Evolutionary conservation across 2,113 vertebrate genomes (phyloP).

Genomic region (Dicaeum eximium): DNA sequence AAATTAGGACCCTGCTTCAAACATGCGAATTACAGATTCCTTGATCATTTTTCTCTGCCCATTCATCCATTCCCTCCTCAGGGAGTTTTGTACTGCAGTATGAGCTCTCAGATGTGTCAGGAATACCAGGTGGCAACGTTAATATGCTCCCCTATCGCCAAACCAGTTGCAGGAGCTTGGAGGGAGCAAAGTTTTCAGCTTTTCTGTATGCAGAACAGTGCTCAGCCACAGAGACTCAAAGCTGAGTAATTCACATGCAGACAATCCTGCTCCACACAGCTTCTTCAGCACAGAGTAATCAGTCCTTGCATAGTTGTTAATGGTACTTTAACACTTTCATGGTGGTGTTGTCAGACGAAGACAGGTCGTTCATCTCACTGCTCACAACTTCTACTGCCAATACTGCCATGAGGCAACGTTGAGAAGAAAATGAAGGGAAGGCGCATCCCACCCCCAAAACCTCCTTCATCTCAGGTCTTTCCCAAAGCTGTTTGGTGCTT

Average conservation of each 20-base stretch:
- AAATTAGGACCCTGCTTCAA: neutral
- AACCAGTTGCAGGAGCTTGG: neutral
- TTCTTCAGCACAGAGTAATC: neutral
- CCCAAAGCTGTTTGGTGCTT: neutral
- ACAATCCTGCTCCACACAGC: neutral
- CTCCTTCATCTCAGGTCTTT: neutral
- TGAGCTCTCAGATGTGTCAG: neutral
- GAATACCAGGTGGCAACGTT: neutral
- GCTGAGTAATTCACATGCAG: neutral
- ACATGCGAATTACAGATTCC: neutral
- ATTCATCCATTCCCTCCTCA: neutral
- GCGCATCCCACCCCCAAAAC: neutral
- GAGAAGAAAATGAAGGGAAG: neutral
- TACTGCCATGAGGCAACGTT: accelerated
- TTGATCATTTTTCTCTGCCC: neutral
- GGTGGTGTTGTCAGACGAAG: neutral
- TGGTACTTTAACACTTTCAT: neutral
- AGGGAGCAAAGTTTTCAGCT: neutral
- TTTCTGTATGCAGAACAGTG: neutral
- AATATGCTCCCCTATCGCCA: neutral
- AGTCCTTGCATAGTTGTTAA: neutral
- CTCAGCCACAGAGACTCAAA: neutral
- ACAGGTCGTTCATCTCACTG: neutral
- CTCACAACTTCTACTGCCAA: neutral
- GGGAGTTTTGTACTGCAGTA: neutral